Percentiles rank a stretch among this genome's conserved stretches.
phyloP scores from a whole-genome alignment of 2,797 vertebrate species.

The Anas bahamensis region DNA sequence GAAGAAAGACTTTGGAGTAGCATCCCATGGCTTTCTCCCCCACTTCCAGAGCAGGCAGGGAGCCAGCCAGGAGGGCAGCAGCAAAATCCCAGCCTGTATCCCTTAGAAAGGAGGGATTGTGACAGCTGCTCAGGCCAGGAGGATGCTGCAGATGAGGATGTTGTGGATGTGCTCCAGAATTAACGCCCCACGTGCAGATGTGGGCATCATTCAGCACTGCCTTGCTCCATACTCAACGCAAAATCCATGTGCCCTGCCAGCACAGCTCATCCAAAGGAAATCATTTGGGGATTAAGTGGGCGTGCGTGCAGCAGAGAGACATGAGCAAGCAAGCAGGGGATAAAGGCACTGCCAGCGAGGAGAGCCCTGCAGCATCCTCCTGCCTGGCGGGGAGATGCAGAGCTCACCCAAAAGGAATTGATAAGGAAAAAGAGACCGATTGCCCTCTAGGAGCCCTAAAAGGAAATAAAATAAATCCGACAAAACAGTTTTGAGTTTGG shows the following conservation, averaged over 20 bases:
- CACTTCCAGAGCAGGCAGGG: not conserved
- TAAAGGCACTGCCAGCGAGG: not conserved
- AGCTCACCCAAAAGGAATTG: not conserved
- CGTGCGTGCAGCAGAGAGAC: fast-evolving
- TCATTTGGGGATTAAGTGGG: not conserved
- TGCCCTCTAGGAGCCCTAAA: not conserved
- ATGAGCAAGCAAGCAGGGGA: fast-evolving
- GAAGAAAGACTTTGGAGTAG: not conserved
- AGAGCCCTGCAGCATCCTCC: not conserved
- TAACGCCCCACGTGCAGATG: not conserved
- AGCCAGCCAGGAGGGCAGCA: not conserved
- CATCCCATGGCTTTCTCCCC: not conserved
- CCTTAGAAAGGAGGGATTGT: not conserved
- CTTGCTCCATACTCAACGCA: not conserved
- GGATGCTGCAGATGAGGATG: not conserved
- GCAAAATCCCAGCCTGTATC: not conserved
- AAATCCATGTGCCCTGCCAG: not conserved
- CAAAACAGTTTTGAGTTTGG: not conserved
- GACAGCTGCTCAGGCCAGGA: not conserved
- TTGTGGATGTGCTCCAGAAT: not conserved
- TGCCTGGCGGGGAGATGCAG: not conserved
- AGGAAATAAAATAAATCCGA: no score
- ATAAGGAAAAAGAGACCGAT: not conserved
- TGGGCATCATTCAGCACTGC: fast-evolving
- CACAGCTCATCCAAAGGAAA: not conserved